Percentiles rank a stretch among this genome's conserved stretches.
Conservation (phyloP, 2,113 vertebrate species). For the Hemibagrus wyckioides region DNA sequence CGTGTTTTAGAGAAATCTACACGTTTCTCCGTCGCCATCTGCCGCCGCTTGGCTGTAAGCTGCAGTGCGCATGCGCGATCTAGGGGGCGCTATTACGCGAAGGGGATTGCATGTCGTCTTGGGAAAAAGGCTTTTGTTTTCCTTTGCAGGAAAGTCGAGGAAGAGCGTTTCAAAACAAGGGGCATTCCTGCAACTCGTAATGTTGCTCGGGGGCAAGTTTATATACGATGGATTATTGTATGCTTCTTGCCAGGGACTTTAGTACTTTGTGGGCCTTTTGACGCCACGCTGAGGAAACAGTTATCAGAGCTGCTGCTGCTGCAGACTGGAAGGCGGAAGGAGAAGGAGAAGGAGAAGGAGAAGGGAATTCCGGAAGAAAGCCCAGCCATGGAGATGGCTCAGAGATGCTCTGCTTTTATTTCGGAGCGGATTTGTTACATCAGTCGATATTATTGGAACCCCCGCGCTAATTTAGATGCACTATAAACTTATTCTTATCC, state of each 20-base stretch:
- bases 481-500: conserved; percentile 13
- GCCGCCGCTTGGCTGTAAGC: conserved; percentile 62
- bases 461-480: neutral
- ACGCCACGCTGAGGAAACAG: conserved; percentile 14
- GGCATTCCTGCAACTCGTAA: neutral
- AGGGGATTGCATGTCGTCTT: conserved; percentile 60
- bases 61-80: conserved; percentile 48
- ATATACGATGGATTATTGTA: neutral
- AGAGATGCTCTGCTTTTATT: neutral
- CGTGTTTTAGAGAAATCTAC: neutral
- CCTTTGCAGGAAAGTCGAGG: conserved; percentile 52
- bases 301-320: conserved; percentile 42
- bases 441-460: neutral
- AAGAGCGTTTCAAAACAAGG: conserved; percentile 18
- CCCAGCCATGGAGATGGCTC: conserved; percentile 38
- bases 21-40: conserved; percentile 4
- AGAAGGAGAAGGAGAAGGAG: conserved; percentile 46
- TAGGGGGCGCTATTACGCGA: conserved; percentile 54
- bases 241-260: neutral
- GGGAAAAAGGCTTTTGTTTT: conserved; percentile 72
- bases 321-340: conserved; percentile 54
- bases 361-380: conserved; percentile 44
- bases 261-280: neutral
- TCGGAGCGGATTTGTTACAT: neutral
- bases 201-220: neutral